Evolutionary conservation across 2,797 vertebrate genomes (phyloP), one percentile per base, ranked within the genome.

Genomic region (Trematomus bernacchii): DNA sequence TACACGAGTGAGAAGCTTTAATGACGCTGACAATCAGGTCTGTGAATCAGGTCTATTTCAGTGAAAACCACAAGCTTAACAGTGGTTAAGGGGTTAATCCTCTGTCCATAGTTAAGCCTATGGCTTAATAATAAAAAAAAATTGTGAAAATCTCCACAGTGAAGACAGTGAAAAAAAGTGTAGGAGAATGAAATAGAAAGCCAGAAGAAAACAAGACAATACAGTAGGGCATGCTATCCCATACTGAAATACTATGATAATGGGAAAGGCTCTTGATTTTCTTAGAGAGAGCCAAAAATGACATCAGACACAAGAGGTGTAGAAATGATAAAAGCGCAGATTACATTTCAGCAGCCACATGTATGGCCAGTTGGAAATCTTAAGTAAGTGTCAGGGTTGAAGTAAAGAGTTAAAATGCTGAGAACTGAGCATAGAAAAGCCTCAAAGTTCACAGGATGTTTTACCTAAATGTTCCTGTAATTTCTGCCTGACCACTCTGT

Each of bases 11-110:
- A 75, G 18, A 27, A 27, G 54, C 77, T 71, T 72, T 7, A 54
- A 52, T 13, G 48, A 43, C 65, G 50, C 27, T 7, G 3, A 70
- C 60, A 52, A 50, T 46, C 27, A 42, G 30, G 42, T 47, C 23
- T 23, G 27, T 19, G 16, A 64, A 53, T 63, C 63, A 18, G 33
- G 59, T 63, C 46, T 63, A 67, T 77, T 59, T 68, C 63, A 47
- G 62, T 47, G 13, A 55, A 67, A 72, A 33, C 43, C 73, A 40
- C 15, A 40, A 21, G 67, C 64, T 69, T 69, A 53, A 27, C 59
- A 43, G 19, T 44, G 43, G 55, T 77, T 30, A 48, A 13, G 19
- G 11, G 46, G 54, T 59, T 60, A 77, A 47, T 71, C 66, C 66
- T 47, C 54, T 61, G 19, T 46, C 57, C 4, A 19, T 11, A 59